Percentiles rank a stretch among this genome's conserved stretches.
Evolutionary conservation across 2,888 invertebrate genomes (phyloP).

Genomic region (Pasiphila rectangulata): DNA sequence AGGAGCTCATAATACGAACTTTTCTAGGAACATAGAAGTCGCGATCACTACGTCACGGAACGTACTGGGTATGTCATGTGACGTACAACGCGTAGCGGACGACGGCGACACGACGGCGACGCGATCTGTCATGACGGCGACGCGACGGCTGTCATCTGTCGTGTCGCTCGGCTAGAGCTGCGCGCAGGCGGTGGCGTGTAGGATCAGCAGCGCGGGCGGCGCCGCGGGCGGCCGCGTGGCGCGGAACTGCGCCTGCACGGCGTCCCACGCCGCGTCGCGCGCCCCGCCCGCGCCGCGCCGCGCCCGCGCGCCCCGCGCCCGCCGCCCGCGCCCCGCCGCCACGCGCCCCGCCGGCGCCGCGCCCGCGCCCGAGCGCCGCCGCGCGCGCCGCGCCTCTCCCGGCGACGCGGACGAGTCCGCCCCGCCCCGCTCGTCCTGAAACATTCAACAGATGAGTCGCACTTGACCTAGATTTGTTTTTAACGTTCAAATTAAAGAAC

Average conservation of each 20-base stretch:
- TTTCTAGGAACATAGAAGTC: too few species aligned
- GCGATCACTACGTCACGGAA: too few species aligned
- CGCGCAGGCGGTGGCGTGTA: constrained; percentile 43
- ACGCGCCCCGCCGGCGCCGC: constrained; percentile 12
- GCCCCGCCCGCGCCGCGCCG: constrained; percentile 15
- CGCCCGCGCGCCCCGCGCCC: constrained; percentile 13
- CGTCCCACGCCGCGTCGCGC: constrained; percentile 60
- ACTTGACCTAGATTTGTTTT: background rate
- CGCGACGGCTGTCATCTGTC: too few species aligned
- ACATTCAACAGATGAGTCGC: constrained; percentile 1
- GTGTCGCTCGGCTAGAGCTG: constrained; percentile 46
- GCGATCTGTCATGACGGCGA: too few species aligned
- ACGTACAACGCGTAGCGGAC: background rate
- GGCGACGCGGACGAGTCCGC: constrained; percentile 18
- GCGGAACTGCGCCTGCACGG: constrained; percentile 65
- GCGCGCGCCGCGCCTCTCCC: constrained; percentile 21
- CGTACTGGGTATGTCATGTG: too few species aligned
- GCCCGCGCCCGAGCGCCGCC: constrained; percentile 10
- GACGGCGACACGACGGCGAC: too few species aligned
- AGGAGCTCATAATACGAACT: too few species aligned
- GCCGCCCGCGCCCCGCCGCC: constrained; percentile 22
- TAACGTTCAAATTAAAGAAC: background rate
- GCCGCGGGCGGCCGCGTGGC: constrained; percentile 38
- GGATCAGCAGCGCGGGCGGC: constrained; percentile 58
- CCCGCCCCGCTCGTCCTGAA: constrained; percentile 43